phyloP scores from a whole-genome alignment of 35 echinoderm and acorn worm genomes.

The Strongylocentrotus purpuratus region DNA sequence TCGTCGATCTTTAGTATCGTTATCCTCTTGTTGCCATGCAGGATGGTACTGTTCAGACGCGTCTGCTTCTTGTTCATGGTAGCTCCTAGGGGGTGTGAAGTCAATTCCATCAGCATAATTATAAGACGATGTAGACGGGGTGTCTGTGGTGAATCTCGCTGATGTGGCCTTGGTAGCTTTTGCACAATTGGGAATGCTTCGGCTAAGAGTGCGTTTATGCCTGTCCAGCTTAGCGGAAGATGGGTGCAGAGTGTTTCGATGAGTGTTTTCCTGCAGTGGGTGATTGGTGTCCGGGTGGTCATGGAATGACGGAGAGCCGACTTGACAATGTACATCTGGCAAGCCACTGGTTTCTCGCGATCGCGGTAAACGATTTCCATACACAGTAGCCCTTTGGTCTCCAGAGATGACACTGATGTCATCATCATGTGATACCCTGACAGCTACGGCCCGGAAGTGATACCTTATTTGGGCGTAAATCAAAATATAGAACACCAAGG shows the following conservation, averaged over 20 bases:
- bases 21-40: too few species aligned
- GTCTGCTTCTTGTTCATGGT: too few species aligned
- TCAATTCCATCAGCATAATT: too few species aligned
- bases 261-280: background rate
- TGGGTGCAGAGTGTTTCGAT: background rate
- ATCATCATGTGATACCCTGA: background rate
- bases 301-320: too few species aligned
- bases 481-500: background rate
- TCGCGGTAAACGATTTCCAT: background rate
- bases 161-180: too few species aligned
- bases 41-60: too few species aligned
- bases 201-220: background rate
- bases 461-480: background rate
- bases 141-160: too few species aligned
- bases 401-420: background rate
- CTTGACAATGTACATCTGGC: too few species aligned
- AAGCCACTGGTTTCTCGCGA: background rate
- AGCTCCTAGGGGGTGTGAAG: too few species aligned
- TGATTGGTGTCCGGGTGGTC: background rate
- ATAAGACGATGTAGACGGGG: too few species aligned
- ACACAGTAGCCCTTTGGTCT: background rate
- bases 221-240: background rate
- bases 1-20: too few species aligned
- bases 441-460: background rate
- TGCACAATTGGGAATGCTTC: too few species aligned